A percentile compares a stretch with the other conserved stretches of the same genome.
Conservation (phyloP, 2,888 invertebrate species). For the Octonoba sinensis region DNA sequence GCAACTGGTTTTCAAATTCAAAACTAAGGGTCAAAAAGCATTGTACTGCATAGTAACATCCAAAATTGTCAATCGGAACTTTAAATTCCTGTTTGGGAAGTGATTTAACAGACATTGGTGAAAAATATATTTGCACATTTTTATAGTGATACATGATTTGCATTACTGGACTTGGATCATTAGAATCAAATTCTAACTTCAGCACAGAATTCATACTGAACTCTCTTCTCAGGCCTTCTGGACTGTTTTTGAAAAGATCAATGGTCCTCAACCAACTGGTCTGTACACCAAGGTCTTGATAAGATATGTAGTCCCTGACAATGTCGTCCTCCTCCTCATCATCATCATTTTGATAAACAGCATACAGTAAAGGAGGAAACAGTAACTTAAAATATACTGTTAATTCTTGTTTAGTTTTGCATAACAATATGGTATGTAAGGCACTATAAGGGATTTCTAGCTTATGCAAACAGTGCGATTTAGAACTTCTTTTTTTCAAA, state of each 20-base stretch:
- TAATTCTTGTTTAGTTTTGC: slow-evolving; percentile 1
- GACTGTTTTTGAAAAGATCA: slow-evolving; percentile 27
- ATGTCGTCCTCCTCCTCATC: not conserved
- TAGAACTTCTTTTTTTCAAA: slow-evolving; percentile 18
- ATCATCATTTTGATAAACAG: slow-evolving; percentile 24
- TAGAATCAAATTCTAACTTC: slow-evolving; percentile 18
- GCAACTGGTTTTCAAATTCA: slow-evolving; percentile 40
- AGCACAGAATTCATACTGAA: slow-evolving; percentile 52
- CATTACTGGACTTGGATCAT: slow-evolving; percentile 21
- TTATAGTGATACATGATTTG: slow-evolving; percentile 21
- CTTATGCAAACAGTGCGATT: slow-evolving; percentile 27
- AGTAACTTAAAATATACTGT: slow-evolving; percentile 33
- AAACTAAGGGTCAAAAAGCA: slow-evolving; percentile 40
- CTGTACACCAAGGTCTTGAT: not conserved
- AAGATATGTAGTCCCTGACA: slow-evolving; percentile 17
- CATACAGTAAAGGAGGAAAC: slow-evolving; percentile 38
- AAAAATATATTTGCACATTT: slow-evolving; percentile 37
- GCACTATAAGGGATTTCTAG: slow-evolving; percentile 33
- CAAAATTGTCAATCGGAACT: slow-evolving; percentile 19
- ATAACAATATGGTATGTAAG: slow-evolving; percentile 29
- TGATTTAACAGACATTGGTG: slow-evolving; percentile 21
- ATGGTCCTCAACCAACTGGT: slow-evolving; percentile 30
- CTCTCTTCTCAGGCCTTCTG: slow-evolving; percentile 14
- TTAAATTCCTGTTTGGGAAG: too few species aligned
- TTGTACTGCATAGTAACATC: slow-evolving; percentile 53